phyloP scores from a whole-genome alignment of 2,888 invertebrate species.

The Bhutanitis thaidina region DNA sequence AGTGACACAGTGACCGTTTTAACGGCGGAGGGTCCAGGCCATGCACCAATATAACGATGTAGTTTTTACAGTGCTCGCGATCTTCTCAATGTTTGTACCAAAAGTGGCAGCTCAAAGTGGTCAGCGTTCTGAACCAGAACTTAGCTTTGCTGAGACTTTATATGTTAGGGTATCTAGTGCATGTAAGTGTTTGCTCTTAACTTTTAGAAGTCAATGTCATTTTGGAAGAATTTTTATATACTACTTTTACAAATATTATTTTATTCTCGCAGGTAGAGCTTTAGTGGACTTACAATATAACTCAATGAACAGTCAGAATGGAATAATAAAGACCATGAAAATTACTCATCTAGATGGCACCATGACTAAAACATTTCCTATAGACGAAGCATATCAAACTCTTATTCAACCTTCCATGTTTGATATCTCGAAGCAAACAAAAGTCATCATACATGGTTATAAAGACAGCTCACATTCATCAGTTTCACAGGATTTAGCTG shows the following conservation, averaged over 20 bases:
- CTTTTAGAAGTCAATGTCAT: constrained; percentile 6
- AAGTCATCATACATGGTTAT: constrained; percentile 70
- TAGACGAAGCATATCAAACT: constrained; percentile 55
- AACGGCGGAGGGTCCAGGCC: constrained; percentile 56
- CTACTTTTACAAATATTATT: constrained; percentile 14
- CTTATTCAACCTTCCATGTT: constrained; percentile 53
- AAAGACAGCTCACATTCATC: constrained; percentile 66
- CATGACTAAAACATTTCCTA: constrained; percentile 46
- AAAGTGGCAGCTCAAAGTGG: constrained; percentile 29
- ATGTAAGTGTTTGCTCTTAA: constrained; percentile 52
- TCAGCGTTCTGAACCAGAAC: constrained; percentile 35
- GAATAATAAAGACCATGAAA: constrained; percentile 61
- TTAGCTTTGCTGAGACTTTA: constrained; percentile 63
- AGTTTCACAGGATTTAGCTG: constrained; percentile 60
- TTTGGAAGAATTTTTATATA: background rate
- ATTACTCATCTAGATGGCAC: constrained; percentile 52
- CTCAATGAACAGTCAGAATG: constrained; percentile 47
- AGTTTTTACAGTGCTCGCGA: constrained; percentile 41
- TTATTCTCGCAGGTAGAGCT: constrained; percentile 59
- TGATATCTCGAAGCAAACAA: constrained; percentile 69
- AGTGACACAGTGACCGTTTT: constrained; percentile 74
- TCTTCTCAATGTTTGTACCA: constrained; percentile 30
- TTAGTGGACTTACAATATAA: constrained; percentile 63
- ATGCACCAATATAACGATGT: constrained; percentile 52
- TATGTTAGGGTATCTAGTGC: constrained; percentile 66